These are phyloP conservation scores for Sebastes variabilis DNA, from an alignment of 2,797 vertebrate genomes.

Conservation along the genomic window DNA sequence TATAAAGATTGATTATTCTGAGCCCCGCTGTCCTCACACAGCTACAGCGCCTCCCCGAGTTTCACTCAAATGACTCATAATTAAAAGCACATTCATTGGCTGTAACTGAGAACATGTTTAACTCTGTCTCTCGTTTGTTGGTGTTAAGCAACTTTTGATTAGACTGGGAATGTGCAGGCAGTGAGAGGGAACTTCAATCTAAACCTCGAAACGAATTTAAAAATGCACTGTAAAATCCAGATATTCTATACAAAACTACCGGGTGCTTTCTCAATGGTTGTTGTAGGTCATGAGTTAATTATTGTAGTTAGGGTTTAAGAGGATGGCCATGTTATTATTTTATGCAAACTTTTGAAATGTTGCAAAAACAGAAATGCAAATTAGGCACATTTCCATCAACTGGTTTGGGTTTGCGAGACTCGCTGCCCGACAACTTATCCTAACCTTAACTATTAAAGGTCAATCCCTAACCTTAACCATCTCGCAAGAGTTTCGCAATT, in stretches of 20 bases:
- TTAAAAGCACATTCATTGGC: constrained; percentile 47
- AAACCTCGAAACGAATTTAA: not conserved
- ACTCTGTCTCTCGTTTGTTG: not conserved
- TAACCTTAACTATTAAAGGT: not conserved
- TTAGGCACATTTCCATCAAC: too few species aligned
- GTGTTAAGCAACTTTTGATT: not conserved
- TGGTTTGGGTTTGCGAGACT: not conserved
- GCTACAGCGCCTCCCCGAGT: constrained; percentile 23
- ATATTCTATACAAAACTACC: not conserved
- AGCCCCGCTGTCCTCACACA: constrained; percentile 14
- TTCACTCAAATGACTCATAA: constrained; percentile 38
- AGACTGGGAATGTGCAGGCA: not conserved
- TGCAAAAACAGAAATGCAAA: not conserved
- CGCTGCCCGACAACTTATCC: not conserved
- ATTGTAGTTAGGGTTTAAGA: too few species aligned
- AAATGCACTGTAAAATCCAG: not conserved
- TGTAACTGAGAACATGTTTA: constrained; percentile 12
- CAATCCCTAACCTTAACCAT: not conserved
- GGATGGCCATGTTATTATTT: not conserved
- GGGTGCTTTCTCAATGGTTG: not conserved
- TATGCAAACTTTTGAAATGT: rapidly evolving
- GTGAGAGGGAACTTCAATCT: not conserved
- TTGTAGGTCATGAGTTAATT: not conserved
- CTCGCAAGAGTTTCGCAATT: not conserved
- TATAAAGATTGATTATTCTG: constrained; percentile 63